phyloP scores from a whole-genome alignment of 2,797 vertebrate genomes.

The Xerus rutilus region DNA sequence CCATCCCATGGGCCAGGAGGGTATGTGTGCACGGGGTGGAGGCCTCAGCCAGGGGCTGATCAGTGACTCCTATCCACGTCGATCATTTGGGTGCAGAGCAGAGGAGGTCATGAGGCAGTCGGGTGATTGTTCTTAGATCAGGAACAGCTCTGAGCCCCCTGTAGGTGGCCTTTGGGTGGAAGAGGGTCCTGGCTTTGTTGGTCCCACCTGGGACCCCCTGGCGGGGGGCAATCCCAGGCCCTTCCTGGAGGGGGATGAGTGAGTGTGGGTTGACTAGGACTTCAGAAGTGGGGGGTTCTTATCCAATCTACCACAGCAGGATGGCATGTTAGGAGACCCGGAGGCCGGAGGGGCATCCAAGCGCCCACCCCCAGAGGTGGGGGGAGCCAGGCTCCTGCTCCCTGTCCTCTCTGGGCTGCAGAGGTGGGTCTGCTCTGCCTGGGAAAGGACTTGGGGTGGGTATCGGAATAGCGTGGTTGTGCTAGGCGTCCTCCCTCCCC shows the following conservation, averaged over 20 bases:
- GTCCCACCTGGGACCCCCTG: too few species aligned
- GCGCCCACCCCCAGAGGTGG: too few species aligned
- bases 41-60: rapidly evolving
- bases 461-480: too few species aligned
- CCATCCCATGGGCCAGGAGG: too few species aligned
- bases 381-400: neutral
- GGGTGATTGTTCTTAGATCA: too few species aligned
- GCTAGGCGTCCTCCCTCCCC: neutral
- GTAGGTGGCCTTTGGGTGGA: neutral
- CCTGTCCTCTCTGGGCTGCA: too few species aligned
- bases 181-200: too few species aligned
- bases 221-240: neutral
- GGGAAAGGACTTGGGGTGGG: neutral
- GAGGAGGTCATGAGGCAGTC: rapidly evolving
- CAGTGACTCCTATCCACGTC: too few species aligned
- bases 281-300: neutral
- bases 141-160: neutral
- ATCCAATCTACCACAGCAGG: neutral
- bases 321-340: neutral
- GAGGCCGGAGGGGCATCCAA: neutral
- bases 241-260: neutral
- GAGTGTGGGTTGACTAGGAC: neutral
- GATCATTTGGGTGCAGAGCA: neutral
- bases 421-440: too few species aligned
- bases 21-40: neutral